Percentiles rank a stretch among this genome's conserved stretches.
These are phyloP conservation scores for Hypomesus transpacificus DNA, from an alignment of 2,113 vertebrate species.

Conservation along the genomic window DNA sequence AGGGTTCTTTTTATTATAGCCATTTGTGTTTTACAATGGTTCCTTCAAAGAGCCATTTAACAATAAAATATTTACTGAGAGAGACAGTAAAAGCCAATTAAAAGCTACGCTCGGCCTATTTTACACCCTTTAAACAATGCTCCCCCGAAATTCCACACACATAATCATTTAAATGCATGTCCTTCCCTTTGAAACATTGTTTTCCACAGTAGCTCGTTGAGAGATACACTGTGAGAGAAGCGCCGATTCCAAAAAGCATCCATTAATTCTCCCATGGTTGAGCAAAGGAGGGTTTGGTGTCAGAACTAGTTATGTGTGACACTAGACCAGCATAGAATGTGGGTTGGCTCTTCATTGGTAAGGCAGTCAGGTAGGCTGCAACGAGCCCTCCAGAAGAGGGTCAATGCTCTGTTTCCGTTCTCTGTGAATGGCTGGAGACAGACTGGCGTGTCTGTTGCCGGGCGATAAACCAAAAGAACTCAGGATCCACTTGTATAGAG, in stretches of 20 bases:
- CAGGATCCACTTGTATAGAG: slow-evolving; percentile 61
- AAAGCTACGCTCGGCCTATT: too few species aligned
- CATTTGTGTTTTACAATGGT: too few species aligned
- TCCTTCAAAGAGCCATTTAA: too few species aligned
- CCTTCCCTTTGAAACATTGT: too few species aligned
- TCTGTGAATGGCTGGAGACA: slow-evolving; percentile 67
- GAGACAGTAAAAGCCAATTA: too few species aligned
- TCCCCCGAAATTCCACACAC: too few species aligned
- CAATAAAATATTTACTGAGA: too few species aligned
- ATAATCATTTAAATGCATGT: too few species aligned
- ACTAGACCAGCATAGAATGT: slow-evolving; percentile 49
- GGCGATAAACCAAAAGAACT: slow-evolving; percentile 70
- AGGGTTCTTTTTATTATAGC: too few species aligned
- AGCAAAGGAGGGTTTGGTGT: slow-evolving; percentile 65
- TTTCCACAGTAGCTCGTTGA: too few species aligned
- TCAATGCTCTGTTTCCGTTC: slow-evolving; percentile 65
- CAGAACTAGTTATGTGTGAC: slow-evolving; percentile 68
- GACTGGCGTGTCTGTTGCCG: slow-evolving; percentile 73
- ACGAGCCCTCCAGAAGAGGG: slow-evolving; percentile 63
- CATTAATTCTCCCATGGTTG: slow-evolving; percentile 42
- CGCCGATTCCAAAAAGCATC: slow-evolving; percentile 32
- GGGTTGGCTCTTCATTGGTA: slow-evolving; percentile 72
- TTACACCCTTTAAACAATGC: too few species aligned
- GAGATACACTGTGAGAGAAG: background rate
- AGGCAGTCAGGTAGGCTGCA: slow-evolving; percentile 72